These are phyloP conservation scores for Pachyuromys duprasi DNA, from an alignment of 2,797 vertebrate genomes.

Conservation along the genomic window DNA sequence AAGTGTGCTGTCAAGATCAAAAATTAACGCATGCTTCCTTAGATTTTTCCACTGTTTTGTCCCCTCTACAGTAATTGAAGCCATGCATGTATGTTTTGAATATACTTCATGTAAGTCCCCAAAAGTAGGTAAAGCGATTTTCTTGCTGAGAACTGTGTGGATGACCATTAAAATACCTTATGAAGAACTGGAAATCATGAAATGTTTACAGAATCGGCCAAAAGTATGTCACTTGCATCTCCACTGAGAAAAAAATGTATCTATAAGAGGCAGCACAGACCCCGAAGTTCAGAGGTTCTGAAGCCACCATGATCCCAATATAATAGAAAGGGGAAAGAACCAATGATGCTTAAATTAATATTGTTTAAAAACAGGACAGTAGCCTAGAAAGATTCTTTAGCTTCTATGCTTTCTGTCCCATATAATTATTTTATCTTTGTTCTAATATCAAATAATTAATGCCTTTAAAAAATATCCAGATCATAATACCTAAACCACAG, in stretches of 20 bases:
- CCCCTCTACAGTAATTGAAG: conserved; percentile 62
- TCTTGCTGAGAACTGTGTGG: conserved; percentile 56
- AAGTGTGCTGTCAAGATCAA: conserved; percentile 42
- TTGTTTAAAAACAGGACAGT: neutral
- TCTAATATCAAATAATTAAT: neutral
- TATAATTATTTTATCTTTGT: neutral
- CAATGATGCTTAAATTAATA: neutral
- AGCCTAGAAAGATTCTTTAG: conserved; percentile 18
- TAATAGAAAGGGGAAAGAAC: neutral
- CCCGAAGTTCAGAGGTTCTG: conserved; percentile 47
- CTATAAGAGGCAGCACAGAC: neutral
- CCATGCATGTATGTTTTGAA: conserved; percentile 34
- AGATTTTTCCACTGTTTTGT: conserved; percentile 61
- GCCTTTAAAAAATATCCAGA: conserved; percentile 41
- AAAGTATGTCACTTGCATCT: conserved; percentile 65
- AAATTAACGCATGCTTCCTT: conserved; percentile 64
- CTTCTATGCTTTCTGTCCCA: neutral
- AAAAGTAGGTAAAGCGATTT: conserved; percentile 52
- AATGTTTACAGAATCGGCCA: conserved; percentile 62
- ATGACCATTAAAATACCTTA: conserved; percentile 68
- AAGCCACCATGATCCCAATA: conserved; percentile 9
- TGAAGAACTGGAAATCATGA: conserved; percentile 6
- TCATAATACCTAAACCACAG: conserved; percentile 34
- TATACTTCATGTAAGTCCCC: neutral
- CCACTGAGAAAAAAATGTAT: neutral